Percentiles rank a stretch among this genome's conserved stretches.
Evolutionary conservation across 2,797 vertebrate species (phyloP).

Genomic region (Danio tinwini): DNA sequence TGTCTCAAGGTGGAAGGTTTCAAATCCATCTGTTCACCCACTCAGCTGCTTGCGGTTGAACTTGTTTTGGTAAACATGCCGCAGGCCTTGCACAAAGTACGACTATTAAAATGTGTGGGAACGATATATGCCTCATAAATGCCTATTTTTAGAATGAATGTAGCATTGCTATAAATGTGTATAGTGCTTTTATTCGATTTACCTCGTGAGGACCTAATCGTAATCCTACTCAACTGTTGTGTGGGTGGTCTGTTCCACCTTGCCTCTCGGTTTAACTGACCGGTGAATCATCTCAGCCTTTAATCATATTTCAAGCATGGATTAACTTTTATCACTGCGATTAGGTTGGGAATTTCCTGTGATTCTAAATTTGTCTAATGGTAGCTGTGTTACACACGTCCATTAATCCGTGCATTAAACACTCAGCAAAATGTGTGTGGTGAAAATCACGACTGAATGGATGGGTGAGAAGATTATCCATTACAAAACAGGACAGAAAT

Average conservation of each 20-base stretch:
- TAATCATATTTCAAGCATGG: slow-evolving; percentile 53
- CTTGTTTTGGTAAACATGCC: slow-evolving; percentile 13
- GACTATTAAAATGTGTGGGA: not conserved
- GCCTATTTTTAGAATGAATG: slow-evolving; percentile 11
- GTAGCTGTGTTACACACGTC: slow-evolving; percentile 52
- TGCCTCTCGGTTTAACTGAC: slow-evolving; percentile 43
- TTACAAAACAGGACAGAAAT: slow-evolving; percentile 51
- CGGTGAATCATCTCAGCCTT: slow-evolving; percentile 48
- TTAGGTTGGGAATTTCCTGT: slow-evolving; percentile 57
- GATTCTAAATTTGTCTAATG: slow-evolving; percentile 61
- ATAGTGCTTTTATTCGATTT: slow-evolving; percentile 8
- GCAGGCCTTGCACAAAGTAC: not conserved
- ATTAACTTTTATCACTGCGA: slow-evolving; percentile 57
- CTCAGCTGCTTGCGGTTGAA: slow-evolving; percentile 7
- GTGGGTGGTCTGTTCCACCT: slow-evolving; percentile 28
- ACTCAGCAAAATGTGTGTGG: slow-evolving; percentile 42
- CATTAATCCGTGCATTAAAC: slow-evolving; percentile 53
- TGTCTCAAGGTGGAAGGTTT: slow-evolving; percentile 23
- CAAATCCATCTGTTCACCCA: slow-evolving; percentile 4
- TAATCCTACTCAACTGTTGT: slow-evolving; percentile 41
- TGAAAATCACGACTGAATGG: slow-evolving; percentile 33
- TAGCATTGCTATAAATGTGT: slow-evolving; percentile 7
- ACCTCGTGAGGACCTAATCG: not conserved
- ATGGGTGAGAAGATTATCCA: slow-evolving; percentile 50
- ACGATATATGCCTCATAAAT: not conserved